Base-by-base conservation (phyloP, 2,888 invertebrate species). In the Cheilosia impressa region DNA sequence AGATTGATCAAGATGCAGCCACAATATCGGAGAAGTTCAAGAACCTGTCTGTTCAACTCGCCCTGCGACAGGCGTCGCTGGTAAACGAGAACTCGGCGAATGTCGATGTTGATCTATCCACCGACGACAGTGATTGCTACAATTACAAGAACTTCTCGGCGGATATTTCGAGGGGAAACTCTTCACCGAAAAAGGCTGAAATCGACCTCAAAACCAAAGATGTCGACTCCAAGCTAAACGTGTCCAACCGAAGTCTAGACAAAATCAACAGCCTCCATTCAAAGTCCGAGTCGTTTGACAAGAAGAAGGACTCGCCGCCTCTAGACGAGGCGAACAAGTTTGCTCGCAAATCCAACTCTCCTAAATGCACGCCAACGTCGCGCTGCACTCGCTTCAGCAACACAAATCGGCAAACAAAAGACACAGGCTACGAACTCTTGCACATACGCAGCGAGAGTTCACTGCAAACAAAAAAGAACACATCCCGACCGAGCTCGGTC, bases 401-500 rank as follows among this genome's bases (percentile, higher is more conserved):
- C 45, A 87, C 87, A 69, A 88, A 63, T 69, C 88, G 87, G 6
- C 92, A 60, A 87, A 66, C 75, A 89, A 88, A 87, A 75, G 71
- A 22, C 62, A 81, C 88, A 80, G 90, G 91, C 24, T 91, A 92
- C 87, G 90, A 92, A 88, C 88, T 91, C 47, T 87, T 90, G 31
- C 91, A 91, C 73, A 90, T 91, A 31, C 90, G 90, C 65, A 91
- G 91, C 88, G 91, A 91, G 65, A 91, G 90, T 87, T 90, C 90
- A 7, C 88, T 91, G 34, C 88, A 90, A 81, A 73, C 85, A 15
- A 88, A 87, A 73, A 88, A 90, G 9, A 90, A 89, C 76, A 88
- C 90, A 45, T 90, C 91, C 3, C 88, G 92, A 17, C 92, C 92
- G 4, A 91, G 90, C 87, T 92, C 92, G 0, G 91, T 91, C 10